These are phyloP conservation scores for Antheraea yamamai DNA, from an alignment of 2,888 invertebrate genomes.

Conservation along the genomic window DNA sequence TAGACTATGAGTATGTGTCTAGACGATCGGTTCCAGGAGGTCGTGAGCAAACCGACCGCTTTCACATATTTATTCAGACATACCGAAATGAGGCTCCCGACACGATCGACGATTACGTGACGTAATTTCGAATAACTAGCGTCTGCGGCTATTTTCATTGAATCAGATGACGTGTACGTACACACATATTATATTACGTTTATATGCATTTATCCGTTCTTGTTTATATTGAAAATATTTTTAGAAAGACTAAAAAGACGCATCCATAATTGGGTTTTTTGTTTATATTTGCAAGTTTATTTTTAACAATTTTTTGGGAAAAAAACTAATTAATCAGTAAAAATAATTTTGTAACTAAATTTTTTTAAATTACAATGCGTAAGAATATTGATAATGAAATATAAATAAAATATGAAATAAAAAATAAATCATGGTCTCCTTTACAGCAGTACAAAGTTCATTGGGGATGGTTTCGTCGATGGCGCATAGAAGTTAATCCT, in stretches of 20 bases:
- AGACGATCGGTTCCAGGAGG: slow-evolving; percentile 75
- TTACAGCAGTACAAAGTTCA: no score
- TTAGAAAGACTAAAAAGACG: slow-evolving; percentile 25
- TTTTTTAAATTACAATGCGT: no score
- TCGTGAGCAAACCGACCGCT: slow-evolving; percentile 65
- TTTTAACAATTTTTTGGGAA: no score
- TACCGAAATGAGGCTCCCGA: slow-evolving; percentile 51
- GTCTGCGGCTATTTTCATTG: slow-evolving; percentile 47
- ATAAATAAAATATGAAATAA: no score
- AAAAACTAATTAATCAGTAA: no score
- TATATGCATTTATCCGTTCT: slow-evolving; percentile 20
- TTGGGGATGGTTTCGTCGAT: no score
- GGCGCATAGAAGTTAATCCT: no score
- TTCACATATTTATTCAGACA: slow-evolving; percentile 68
- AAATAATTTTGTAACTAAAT: no score
- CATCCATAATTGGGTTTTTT: not conserved
- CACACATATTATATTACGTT: slow-evolving; percentile 15
- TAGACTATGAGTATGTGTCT: slow-evolving; percentile 76
- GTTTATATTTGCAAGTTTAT: not conserved
- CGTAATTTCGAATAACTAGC: slow-evolving; percentile 60
- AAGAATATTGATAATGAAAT: no score
- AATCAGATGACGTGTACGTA: slow-evolving; percentile 35
- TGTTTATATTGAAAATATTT: slow-evolving; percentile 34
- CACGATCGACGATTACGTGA: slow-evolving; percentile 60
- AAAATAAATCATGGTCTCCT: no score